These are phyloP conservation scores for Rhimphoctona megacephalus DNA, from an alignment of 2,888 invertebrate species.

Conservation along the genomic window DNA sequence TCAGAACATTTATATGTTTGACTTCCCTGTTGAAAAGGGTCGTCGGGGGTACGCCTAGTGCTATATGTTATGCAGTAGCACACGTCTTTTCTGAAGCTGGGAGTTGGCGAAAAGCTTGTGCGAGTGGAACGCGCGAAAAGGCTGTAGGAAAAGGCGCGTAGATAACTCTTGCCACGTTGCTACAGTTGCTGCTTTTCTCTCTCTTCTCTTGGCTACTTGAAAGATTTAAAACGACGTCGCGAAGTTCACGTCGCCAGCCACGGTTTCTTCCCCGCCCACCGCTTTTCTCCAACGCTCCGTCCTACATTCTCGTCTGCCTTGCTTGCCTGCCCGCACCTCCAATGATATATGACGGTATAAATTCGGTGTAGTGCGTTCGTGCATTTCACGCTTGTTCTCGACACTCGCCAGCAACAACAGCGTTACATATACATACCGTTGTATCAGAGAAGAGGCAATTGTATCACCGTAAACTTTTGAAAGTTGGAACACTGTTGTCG, in stretches of 20 bases:
- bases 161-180: constrained; percentile 61
- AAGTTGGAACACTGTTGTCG: constrained; percentile 44
- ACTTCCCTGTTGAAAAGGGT: constrained; percentile 75
- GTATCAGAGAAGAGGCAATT: constrained; percentile 60
- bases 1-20: constrained; percentile 80
- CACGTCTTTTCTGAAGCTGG: constrained; percentile 51
- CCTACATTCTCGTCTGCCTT: constrained; percentile 33
- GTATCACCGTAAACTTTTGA: constrained; percentile 57
- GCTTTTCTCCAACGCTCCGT: constrained; percentile 40
- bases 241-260: constrained; percentile 66
- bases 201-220: constrained; percentile 65
- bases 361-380: constrained; percentile 67
- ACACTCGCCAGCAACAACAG: constrained; percentile 55
- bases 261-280: constrained; percentile 56
- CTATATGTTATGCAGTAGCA: constrained; percentile 32
- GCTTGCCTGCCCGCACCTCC: constrained; percentile 60
- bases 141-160: constrained; percentile 61
- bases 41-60: constrained; percentile 37
- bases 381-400: constrained; percentile 67
- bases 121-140: constrained; percentile 52
- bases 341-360: constrained; percentile 67
- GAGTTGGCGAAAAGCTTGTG: constrained; percentile 56
- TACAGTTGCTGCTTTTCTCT: constrained; percentile 54
- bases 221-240: constrained; percentile 70
- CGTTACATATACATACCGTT: constrained; percentile 15